Evolutionary conservation across 2,888 invertebrate genomes (phyloP), one percentile per base, ranked within the genome.

Genomic region (Polymixis flavicincta): DNA sequence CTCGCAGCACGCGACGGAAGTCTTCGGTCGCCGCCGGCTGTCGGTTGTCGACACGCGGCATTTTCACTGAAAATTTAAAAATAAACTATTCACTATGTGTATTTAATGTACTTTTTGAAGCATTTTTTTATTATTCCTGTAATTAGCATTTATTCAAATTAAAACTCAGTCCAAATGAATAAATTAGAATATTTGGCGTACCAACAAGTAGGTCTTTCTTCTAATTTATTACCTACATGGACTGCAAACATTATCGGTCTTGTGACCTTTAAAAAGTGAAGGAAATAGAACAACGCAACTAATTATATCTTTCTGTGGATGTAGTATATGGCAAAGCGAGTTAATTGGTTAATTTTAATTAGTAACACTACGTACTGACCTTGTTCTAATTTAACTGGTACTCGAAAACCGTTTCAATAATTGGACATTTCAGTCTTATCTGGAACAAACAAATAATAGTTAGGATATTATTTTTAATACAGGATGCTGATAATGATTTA

Each of bases 1-100:
- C 96, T 74, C 96, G 94, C 78, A 96, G 90, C 78, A 96, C 94
- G 76, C 95, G 94, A 59, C 96, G 95, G 90, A 96, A 96, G 90
- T 96, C 96, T 86, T 96, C 95, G 55, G 94, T 93, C 63, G 94
- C 90, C 52, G 91, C 90, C 63, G 91, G 87, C 79, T 94, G 83
- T 14, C 83, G 82, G 72, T 77, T 90, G 82, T 96, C 96, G 74
- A 96, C 85, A 65, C 95, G 96, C 77, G 96, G 96, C 96, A 96
- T 96, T 82, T 78, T 91, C 81, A 32, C 87, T 87, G 87, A 9
- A 86, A 85, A 72, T 55, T 3, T 13, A 55, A 75, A 48, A 74
- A 48, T 8, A 37, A 0, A 19, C 2, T 22, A 42, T 9, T 48
- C 54, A 50, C 0, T 32, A 55, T 75, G n/a, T n/a, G n/a, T n/a